A percentile compares a stretch with the other conserved stretches of the same genome.
Conservation (phyloP, 2,113 vertebrate species). For the Rhadina sibilatrix region DNA sequence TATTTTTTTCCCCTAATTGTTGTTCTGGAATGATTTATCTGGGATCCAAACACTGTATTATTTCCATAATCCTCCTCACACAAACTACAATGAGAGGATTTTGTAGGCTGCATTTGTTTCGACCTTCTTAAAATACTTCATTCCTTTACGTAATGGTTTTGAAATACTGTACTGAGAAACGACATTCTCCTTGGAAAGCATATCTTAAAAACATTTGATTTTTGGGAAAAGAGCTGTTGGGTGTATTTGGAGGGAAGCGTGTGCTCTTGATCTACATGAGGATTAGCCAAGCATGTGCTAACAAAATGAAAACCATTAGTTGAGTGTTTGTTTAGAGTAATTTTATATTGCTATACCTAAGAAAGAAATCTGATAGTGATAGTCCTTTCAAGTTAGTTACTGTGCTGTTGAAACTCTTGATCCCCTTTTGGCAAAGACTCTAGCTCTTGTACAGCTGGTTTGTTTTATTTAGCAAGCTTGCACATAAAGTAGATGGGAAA, state of each 20-base stretch:
- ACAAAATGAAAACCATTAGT: background rate
- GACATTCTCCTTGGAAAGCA: background rate
- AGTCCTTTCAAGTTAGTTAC: background rate
- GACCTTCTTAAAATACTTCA: background rate
- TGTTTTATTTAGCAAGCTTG: conserved; percentile 41
- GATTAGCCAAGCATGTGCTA: background rate
- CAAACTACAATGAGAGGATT: conserved; percentile 4
- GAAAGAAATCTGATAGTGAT: background rate
- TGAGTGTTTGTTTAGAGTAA: background rate
- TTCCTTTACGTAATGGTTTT: background rate
- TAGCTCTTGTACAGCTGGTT: background rate
- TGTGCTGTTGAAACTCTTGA: background rate
- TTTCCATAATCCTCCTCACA: background rate
- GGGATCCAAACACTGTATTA: background rate
- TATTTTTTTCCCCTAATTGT: background rate
- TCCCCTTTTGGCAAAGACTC: background rate
- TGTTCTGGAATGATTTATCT: background rate
- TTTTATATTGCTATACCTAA: background rate
- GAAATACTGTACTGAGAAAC: background rate
- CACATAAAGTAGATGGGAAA: conserved; percentile 18
- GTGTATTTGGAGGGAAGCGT: background rate
- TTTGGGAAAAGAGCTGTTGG: background rate
- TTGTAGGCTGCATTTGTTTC: background rate
- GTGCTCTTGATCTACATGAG: accelerated
- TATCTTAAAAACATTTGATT: background rate